Conservation (phyloP, 2,888 invertebrate genomes). For the Clunio marinus region DNA sequence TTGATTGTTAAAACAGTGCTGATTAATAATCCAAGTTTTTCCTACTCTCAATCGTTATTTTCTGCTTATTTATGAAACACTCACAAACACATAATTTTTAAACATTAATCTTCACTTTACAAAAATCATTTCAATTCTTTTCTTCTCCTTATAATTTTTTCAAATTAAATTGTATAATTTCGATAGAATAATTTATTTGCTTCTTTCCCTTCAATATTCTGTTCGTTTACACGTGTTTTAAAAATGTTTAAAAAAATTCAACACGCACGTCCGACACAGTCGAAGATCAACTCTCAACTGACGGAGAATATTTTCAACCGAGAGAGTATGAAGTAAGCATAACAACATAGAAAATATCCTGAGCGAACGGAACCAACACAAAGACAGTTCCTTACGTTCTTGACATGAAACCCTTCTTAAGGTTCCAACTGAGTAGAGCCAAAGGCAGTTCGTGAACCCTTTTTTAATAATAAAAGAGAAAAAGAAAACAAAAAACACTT, state of each 20-base stretch:
- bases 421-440: constrained; percentile 24
- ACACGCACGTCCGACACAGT: constrained; percentile 16
- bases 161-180: background rate
- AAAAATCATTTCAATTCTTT: background rate
- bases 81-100: background rate
- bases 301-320: background rate
- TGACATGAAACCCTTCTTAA: background rate
- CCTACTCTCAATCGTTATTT: background rate
- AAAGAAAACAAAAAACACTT: constrained; percentile 14
- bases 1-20: background rate
- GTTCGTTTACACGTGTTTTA: constrained; percentile 20
- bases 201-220: no score
- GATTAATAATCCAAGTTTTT: background rate
- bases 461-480: background rate
- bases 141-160: background rate
- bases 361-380: constrained; percentile 3
- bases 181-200: background rate
- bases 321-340: constrained; percentile 9
- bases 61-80: no score
- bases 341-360: background rate
- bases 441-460: constrained; percentile 27
- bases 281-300: constrained; percentile 11
- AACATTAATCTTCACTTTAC: background rate
- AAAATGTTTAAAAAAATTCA: background rate
- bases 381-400: background rate